Percentiles rank a stretch among this genome's conserved stretches.
phyloP scores from a whole-genome alignment of 2,888 invertebrate genomes.

The Pyrrhia umbra region DNA sequence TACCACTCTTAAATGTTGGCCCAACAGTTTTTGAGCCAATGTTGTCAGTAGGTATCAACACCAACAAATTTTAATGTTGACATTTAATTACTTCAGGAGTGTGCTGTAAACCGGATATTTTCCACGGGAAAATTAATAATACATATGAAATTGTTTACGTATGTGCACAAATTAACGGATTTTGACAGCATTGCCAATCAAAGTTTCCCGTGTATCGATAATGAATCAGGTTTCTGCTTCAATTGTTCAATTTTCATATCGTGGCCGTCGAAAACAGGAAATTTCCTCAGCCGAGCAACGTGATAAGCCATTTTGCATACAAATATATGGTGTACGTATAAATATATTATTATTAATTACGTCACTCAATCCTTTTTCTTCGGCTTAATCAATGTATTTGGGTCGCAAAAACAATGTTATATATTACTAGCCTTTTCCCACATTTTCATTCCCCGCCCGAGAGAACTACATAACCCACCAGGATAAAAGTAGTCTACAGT shows the following conservation, averaged over 20 bases:
- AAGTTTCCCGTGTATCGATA: background rate
- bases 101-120: conserved; percentile 4
- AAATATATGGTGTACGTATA: background rate
- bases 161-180: conserved; percentile 3
- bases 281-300: background rate
- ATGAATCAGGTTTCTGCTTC: background rate
- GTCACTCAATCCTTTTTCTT: too few relatives aligned
- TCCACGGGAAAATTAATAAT: conserved; percentile 13
- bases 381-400: too few relatives aligned
- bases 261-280: background rate
- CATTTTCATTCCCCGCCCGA: too few relatives aligned
- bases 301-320: background rate
- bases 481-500: too few relatives aligned
- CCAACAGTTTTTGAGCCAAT: background rate
- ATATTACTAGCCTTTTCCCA: too few relatives aligned
- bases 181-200: conserved; percentile 1
- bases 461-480: too few relatives aligned
- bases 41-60: background rate
- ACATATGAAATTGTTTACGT: conserved; percentile 18
- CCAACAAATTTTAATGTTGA: conserved; percentile 26
- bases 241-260: background rate
- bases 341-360: too few relatives aligned
- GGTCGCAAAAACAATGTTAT: too few relatives aligned
- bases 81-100: conserved; percentile 31
- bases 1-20: background rate